Evolutionary conservation across 2,797 vertebrate species (phyloP).

Genomic region (Siniperca scherzeri): DNA sequence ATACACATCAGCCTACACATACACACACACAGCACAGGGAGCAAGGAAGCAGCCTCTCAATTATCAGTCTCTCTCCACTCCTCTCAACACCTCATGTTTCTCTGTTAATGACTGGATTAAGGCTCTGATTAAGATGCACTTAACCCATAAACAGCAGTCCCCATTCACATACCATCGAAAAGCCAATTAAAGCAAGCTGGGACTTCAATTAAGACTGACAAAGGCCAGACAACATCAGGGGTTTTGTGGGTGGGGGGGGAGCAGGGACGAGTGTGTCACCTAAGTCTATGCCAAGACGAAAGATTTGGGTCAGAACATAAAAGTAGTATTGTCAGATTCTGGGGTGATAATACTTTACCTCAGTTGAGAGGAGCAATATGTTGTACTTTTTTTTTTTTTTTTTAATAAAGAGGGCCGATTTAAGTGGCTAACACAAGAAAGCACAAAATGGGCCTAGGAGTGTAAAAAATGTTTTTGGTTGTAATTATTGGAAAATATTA

Average conservation of each 20-base stretch:
- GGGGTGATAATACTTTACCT: neutral
- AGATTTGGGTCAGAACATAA: constrained; percentile 87
- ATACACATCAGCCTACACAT: neutral
- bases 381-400: neutral
- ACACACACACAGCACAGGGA: constrained; percentile 62
- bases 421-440: neutral
- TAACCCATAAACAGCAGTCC: constrained; percentile 94
- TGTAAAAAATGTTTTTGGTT: neutral
- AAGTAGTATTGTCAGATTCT: constrained; percentile 59
- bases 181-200: constrained; percentile 92
- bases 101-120: constrained; percentile 96
- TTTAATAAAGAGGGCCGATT: neutral
- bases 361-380: neutral
- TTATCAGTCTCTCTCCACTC: constrained; percentile 94
- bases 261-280: constrained; percentile 82
- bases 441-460: neutral
- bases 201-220: constrained; percentile 90
- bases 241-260: constrained; percentile 50
- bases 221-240: constrained; percentile 88
- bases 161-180: constrained; percentile 91
- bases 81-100: constrained; percentile 94
- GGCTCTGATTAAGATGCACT: constrained; percentile 94
- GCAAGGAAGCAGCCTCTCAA: constrained; percentile 87
- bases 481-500: neutral
- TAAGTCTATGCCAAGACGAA: constrained; percentile 88